Evolutionary conservation across 92 coral and sea anemone genomes (phyloP), one percentile per base, ranked within the genome.

Genomic region (Blastomussa wellsi): DNA sequence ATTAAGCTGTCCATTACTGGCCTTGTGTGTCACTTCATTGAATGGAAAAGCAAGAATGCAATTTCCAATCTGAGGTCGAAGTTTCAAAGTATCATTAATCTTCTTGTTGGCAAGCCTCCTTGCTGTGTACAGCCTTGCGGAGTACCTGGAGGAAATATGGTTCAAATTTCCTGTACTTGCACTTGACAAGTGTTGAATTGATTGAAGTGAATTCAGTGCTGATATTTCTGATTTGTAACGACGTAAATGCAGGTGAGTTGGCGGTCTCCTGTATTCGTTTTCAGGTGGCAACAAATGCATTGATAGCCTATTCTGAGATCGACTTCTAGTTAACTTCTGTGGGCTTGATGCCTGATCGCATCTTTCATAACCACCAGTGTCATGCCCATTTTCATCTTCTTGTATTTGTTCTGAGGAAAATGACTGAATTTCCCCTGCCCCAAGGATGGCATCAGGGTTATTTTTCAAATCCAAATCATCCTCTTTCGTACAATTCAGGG

Each of bases 1-100:
- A 84, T 91, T 85, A 28, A 91, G 69, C 67, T 37, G 75, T 64
- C 90, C 76, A 17, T 81, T 79, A 26, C 87, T 79, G 22, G 88
- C 80, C 79, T 88, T 94, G 67, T 87, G 86, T 19, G 95, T 84
- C 24, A 71, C 87, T 14, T 92, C 94, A 83, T 90, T 94, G 80
- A 94, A 94, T 24, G 98, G 98, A 75, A 94, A 94, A 11, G 88
- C 92, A 35, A 94, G 87, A 41, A 90, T 79, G 73, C 87, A 94
- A 66, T 94, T 89, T 14, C 98, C 98, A 47, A 90, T 72, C 67
- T 72, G 89, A 48, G 94, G 48, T 47, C 13, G 79, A n/a, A 74
- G 79, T 74, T 83, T 83, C 65, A 75, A 15, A 31, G 62, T 37
- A 3, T 4, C 60, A 2, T 16, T 36, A 33, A 41, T 52, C 24